Conservation (phyloP, 2,113 vertebrate species). For the Otus sunia region DNA sequence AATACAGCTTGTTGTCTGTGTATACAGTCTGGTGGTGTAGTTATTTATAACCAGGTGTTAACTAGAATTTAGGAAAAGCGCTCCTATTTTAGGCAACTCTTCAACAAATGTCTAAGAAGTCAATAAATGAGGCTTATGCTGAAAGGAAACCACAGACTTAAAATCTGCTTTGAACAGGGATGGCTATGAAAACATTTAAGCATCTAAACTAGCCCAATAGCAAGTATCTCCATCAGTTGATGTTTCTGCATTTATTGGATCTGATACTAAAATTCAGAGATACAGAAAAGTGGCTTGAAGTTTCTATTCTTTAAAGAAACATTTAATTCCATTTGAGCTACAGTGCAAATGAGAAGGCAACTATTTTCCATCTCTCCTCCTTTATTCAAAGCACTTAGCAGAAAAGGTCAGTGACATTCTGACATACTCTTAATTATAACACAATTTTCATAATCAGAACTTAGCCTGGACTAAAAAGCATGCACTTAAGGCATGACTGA, state of each 20-base stretch:
- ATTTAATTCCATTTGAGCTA: background rate
- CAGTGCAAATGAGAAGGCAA: background rate
- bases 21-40: background rate
- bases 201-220: background rate
- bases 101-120: background rate
- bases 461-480: background rate
- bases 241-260: background rate
- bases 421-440: background rate
- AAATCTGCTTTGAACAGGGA: background rate
- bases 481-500: background rate
- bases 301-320: background rate
- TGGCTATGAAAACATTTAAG: accelerated
- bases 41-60: background rate
- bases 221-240: background rate
- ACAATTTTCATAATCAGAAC: slow-evolving; percentile 23
- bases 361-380: background rate
- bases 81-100: background rate
- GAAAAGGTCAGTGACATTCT: background rate
- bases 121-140: background rate
- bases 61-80: background rate
- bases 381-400: background rate
- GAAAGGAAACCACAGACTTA: background rate
- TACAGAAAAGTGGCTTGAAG: background rate
- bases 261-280: background rate
- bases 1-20: background rate